These are phyloP conservation scores for Calypte anna DNA, from an alignment of 2,113 vertebrate species.

Conservation along the genomic window DNA sequence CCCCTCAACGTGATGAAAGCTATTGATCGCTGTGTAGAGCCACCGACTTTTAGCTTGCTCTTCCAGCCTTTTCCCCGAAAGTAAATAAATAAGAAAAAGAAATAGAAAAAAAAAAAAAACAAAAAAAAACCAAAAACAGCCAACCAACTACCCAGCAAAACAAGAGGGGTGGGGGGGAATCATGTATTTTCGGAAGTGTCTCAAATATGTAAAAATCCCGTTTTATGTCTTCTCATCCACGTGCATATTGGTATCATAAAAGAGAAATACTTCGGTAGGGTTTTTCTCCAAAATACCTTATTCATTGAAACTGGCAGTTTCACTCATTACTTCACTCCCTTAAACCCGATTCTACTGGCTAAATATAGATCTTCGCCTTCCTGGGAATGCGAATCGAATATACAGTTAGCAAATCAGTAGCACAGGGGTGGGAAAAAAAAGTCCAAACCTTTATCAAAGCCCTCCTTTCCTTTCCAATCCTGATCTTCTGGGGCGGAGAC, in stretches of 20 bases:
- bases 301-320: conserved; percentile 36
- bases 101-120: background rate
- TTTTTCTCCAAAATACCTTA: conserved; percentile 41
- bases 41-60: conserved; percentile 10
- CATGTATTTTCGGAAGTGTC: background rate
- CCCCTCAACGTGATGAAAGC: conserved; percentile 41
- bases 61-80: background rate
- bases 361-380: conserved; percentile 48
- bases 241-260: background rate
- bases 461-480: conserved; percentile 26
- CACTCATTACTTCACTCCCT: conserved; percentile 48
- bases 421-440: background rate
- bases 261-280: conserved; percentile 14
- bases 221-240: background rate
- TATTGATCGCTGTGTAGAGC: background rate
- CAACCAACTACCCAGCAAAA: too few species aligned
- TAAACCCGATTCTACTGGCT: conserved; percentile 34
- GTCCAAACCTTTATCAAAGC: background rate
- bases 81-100: background rate
- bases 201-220: background rate
- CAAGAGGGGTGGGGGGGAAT: too few species aligned
- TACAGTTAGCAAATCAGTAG: conserved; percentile 41
- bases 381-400: conserved; percentile 38
- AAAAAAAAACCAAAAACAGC: background rate
- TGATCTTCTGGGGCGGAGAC: conserved; percentile 31